Evolutionary conservation across 2,888 invertebrate species (phyloP), one percentile per base, ranked within the genome.

Genomic region (Hirtodrosophila duncani): DNA sequence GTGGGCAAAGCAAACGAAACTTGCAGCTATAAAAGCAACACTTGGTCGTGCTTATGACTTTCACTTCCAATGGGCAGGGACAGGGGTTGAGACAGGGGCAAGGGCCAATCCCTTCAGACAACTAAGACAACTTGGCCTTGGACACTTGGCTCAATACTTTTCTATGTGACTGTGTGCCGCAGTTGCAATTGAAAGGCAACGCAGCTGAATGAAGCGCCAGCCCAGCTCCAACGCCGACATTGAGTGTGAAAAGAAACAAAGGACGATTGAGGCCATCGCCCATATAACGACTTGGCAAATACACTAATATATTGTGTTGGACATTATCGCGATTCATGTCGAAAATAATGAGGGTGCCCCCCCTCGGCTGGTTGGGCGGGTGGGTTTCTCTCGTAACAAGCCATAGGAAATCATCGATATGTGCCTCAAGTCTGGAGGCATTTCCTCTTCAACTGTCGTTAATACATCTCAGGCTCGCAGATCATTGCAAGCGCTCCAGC

Each of bases 1-100:
- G 21, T 59, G 58, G 38, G 48, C 41, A 36, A 26, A 52, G 49
- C 10, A 20, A 44, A 17, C 27, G 48, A 29, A 61, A 49, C 37
- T 48, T 33, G 30, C 44, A 31, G 49, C 46, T 37, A 70, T 69
- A 62, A 66, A 74, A 57, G 55, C 70, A 74, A 69, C 67, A 63
- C 70, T 58, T 57, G 52, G 41, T 30, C 29, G 24, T 14, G 21
- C 13, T 20, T 29, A n/a, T 3, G 3, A n/a, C 8, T 3, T 7
- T n/a, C 23, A n/a, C 8, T 4, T 3, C 2, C 9, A 2, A 23
- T 7, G 23, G 9, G 2, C 9, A 7, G 7, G 23, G 23, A 7
- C 7, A 9, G 23, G 9, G 8, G 23, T n/a, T 20, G 20, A 6
- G 6, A 3, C 3, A 3, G 3, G 29, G 7, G 2, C 11, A 11